Evolutionary conservation across 1,140 invertebrate genomes (phyloP).

Genomic region (Macrostomum lignano): DNA sequence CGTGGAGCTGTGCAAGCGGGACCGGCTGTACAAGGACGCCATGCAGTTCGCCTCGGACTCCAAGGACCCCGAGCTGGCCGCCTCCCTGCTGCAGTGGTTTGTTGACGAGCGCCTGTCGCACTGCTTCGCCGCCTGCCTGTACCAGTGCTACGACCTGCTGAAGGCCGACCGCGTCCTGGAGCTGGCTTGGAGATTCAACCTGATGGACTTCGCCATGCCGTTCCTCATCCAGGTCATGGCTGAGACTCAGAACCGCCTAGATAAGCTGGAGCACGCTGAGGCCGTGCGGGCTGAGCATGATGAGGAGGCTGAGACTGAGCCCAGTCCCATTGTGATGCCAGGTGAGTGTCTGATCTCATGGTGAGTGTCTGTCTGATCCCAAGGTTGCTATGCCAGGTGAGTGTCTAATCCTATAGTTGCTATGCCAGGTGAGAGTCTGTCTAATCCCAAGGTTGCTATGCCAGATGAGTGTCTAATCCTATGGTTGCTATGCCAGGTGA

Average conservation of each 20-base stretch:
- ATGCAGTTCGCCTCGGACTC: conserved; percentile 98
- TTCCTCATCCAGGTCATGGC: conserved; percentile 68
- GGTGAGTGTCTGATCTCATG: too few relatives aligned
- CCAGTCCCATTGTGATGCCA: too few relatives aligned
- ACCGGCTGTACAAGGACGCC: conserved; percentile 40
- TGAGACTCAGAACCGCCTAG: conserved; percentile 1
- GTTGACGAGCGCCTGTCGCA: conserved; percentile 72
- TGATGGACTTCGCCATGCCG: conserved; percentile 97
- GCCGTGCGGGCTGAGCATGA: conserved; percentile 1
- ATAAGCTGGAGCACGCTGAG: too few relatives aligned
- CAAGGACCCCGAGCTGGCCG: conserved; percentile 71
- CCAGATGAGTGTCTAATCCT: too few relatives aligned
- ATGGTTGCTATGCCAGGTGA: too few relatives aligned
- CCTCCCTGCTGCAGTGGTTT: conserved; percentile 88
- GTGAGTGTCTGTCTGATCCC: too few relatives aligned
- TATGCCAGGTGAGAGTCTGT: too few relatives aligned
- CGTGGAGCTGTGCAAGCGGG: conserved; percentile 50
- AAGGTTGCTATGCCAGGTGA: too few relatives aligned
- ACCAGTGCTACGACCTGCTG: conserved; percentile 91
- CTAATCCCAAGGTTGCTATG: too few relatives aligned
- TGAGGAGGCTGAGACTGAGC: conserved; percentile 1
- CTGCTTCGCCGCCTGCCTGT: conserved; percentile 87
- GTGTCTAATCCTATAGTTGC: too few relatives aligned
- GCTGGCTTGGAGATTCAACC: conserved; percentile 83
- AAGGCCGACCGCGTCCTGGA: conserved; percentile 92